These are phyloP conservation scores for Phenacoccus solenopsis DNA, from an alignment of 1,140 invertebrate genomes.

Conservation along the genomic window DNA sequence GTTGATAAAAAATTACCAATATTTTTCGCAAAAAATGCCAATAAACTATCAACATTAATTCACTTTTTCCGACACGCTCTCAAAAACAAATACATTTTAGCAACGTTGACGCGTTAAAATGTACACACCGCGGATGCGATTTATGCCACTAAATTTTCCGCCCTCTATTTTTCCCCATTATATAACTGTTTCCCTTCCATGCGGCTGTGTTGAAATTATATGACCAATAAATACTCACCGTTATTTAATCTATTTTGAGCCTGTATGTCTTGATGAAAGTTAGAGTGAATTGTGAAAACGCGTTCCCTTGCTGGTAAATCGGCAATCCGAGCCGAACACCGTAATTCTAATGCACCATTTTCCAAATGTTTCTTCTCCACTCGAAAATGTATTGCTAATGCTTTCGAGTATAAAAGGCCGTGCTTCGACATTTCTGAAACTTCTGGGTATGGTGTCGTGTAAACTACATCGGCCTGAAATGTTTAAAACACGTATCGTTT, in stretches of 20 bases:
- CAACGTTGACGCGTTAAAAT: no score
- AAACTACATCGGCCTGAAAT: background rate
- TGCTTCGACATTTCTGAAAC: background rate
- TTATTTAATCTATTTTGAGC: background rate
- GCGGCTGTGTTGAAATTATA: no score
- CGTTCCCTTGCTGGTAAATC: background rate
- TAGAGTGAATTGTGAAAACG: background rate
- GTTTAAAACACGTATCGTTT: background rate
- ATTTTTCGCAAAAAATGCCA: no score
- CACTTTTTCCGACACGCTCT: no score
- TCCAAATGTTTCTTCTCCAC: background rate
- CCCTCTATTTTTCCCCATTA: no score
- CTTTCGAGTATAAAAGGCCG: background rate
- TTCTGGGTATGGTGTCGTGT: background rate
- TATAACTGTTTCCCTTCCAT: no score
- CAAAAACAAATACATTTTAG: no score
- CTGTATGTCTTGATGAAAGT: background rate
- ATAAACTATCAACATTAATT: no score
- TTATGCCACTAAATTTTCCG: no score
- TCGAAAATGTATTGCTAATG: background rate
- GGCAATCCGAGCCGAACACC: background rate
- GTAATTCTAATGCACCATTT: background rate
- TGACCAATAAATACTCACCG: no score
- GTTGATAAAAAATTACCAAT: no score
- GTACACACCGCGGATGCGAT: no score